phyloP scores from a whole-genome alignment of 2,888 invertebrate species.

The Abrostola triplasia region DNA sequence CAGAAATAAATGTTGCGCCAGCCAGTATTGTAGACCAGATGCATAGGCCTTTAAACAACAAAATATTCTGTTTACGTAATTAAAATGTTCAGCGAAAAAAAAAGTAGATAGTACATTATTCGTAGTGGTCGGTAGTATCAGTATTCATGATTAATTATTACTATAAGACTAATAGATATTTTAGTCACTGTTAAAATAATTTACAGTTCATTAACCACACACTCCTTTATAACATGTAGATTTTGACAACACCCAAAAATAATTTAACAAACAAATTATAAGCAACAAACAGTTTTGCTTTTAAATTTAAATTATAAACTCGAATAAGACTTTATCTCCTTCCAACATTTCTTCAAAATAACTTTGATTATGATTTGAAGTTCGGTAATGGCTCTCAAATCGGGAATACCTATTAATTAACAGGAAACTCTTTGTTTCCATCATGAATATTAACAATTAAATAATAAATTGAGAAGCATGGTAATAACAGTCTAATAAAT shows the following conservation, averaged over 20 bases:
- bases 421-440: conserved; percentile 43
- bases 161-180: too few relatives aligned
- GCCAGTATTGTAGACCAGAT: too few relatives aligned
- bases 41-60: too few relatives aligned
- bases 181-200: too few relatives aligned
- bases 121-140: too few relatives aligned
- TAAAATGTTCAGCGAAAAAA: too few relatives aligned
- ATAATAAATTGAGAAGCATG: conserved; percentile 44
- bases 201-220: too few relatives aligned
- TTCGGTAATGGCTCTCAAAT: conserved; percentile 49
- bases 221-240: not conserved
- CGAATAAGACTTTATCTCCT: conserved; percentile 19
- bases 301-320: conserved; percentile 39
- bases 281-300: conserved; percentile 32
- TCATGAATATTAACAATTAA: conserved; percentile 47
- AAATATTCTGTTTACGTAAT: too few relatives aligned
- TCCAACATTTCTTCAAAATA: conserved; percentile 39
- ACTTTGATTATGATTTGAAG: conserved; percentile 53
- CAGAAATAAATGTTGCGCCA: too few relatives aligned
- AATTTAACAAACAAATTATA: conserved; percentile 19
- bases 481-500: conserved; percentile 37
- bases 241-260: conserved; percentile 1
- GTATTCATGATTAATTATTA: too few relatives aligned
- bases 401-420: conserved; percentile 59
- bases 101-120: too few relatives aligned